Evolutionary conservation across 2,797 vertebrate genomes (phyloP), one percentile per base, ranked within the genome.

Genomic region (Borostomias antarcticus): DNA sequence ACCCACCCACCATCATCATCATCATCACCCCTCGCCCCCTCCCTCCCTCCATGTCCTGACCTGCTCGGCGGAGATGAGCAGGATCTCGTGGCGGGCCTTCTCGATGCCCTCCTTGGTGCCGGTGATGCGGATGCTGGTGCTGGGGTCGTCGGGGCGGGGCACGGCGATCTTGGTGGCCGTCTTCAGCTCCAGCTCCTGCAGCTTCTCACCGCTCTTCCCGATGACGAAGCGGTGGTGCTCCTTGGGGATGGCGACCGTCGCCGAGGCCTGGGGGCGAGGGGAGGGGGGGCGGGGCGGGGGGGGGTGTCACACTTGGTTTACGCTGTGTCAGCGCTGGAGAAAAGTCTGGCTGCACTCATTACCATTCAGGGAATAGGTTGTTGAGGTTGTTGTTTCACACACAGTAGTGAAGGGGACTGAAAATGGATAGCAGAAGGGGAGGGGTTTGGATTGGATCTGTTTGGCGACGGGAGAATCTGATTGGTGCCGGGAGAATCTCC

Each of bases 141-240:
- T 93, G 52, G 90, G 82, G 84, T 94, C 91, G 48, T 92, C 92
- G 0, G 90, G 89, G 4, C 89, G 89, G 11, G 92, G 91, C 58
- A 91, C 92, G 69, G 89, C 75, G 29, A 93, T 93, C 81, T 94
- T 93, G 53, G 91, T 92, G 72, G 91, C 90, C 0, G 89, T 92
- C 78, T 92, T 93, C 78, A 93, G 81, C 76, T 94, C 92, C 47
- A 94, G 88, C 76, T 94, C 91, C 84, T 94, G 91, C 71, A 92
- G 73, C 82, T 94, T 94, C 76, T 93, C 91, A 0, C 89, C 92
- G 23, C 91, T 94, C 82, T 94, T 94, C 32, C 91, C 91, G 3
- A 93, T 91, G 67, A 93, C 89, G 63, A 92, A 94, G 0, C 90
- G 91, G 74, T 93, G 90, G 65, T 94, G 91, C 81, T 95, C 92